phyloP scores from a whole-genome alignment of 2,888 invertebrate species.

The Agapostemon virescens region DNA sequence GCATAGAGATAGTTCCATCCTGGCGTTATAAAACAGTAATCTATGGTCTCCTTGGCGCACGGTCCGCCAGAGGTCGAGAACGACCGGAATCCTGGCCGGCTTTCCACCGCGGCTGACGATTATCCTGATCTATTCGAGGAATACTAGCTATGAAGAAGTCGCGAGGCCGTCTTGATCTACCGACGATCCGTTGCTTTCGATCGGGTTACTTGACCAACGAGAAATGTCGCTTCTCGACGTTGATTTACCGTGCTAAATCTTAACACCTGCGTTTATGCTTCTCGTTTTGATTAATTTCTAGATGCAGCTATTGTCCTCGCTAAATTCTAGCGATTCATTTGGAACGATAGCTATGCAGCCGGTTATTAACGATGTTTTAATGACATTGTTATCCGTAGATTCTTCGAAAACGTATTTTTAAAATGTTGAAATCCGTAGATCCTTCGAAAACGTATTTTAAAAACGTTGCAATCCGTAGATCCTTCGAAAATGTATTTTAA shows the following conservation, averaged over 20 bases:
- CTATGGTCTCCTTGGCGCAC: constrained; percentile 38
- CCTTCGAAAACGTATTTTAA: too few species aligned
- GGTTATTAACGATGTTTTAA: too few species aligned
- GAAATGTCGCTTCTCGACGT: background rate
- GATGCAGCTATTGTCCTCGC: too few species aligned
- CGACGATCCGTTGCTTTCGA: background rate
- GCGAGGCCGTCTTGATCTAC: background rate
- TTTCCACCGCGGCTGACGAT: constrained; percentile 46
- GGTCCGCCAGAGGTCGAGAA: constrained; percentile 40
- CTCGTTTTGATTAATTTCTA: background rate
- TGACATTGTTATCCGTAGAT: too few species aligned
- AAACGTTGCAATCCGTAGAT: too few species aligned
- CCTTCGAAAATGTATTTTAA: too few species aligned
- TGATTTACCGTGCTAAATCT: background rate
- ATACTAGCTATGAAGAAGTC: background rate
- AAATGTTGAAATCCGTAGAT: too few species aligned
- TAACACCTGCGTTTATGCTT: background rate
- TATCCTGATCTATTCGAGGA: constrained; percentile 31
- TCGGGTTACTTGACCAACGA: background rate
- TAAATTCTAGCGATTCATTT: too few species aligned
- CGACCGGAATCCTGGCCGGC: constrained; percentile 51
- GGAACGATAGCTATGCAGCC: too few species aligned
- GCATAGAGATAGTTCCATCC: constrained; percentile 58
- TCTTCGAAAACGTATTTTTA: too few species aligned
- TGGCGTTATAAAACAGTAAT: constrained; percentile 57